Percentiles rank a stretch among this genome's conserved stretches.
phyloP scores from a whole-genome alignment of 1,140 invertebrate genomes.

The Cydia splendana region DNA sequence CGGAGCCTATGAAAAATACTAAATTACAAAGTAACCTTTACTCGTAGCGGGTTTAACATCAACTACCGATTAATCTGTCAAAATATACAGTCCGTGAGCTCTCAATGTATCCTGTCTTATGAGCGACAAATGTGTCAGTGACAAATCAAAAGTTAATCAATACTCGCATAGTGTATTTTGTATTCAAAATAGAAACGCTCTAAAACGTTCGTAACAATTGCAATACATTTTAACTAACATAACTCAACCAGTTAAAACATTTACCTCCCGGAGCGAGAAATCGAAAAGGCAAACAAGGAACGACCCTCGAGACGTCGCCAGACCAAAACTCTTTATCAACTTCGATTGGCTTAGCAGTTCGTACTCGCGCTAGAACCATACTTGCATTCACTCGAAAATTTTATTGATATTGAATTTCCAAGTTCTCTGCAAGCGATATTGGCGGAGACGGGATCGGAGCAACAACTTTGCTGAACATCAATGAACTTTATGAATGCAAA shows the following conservation, averaged over 20 bases:
- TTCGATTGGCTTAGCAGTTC: conserved; percentile 21
- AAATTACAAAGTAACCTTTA: neutral
- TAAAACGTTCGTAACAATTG: too few species aligned
- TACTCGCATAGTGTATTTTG: too few species aligned
- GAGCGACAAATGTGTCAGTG: too few species aligned
- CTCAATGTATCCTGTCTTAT: too few species aligned
- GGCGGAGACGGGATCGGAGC: neutral
- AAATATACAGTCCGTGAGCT: too few species aligned
- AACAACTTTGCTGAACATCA: conserved; percentile 16
- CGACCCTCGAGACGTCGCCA: conserved; percentile 25
- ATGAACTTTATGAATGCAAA: conserved; percentile 25
- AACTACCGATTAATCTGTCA: neutral
- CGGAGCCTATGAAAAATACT: neutral
- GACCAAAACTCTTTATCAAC: conserved; percentile 38
- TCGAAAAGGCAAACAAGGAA: neutral
- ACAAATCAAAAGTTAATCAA: too few species aligned
- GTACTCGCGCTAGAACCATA: neutral
- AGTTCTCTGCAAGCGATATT: conserved; percentile 18
- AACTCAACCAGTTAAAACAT: neutral
- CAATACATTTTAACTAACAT: neutral
- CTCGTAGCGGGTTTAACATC: neutral
- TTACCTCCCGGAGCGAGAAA: neutral
- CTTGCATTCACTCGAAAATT: conserved; percentile 2
- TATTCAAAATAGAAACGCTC: too few species aligned
- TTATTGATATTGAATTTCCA: conserved; percentile 27